Conservation (phyloP, 2,113 vertebrate species). For the Campylomormyrus numenius region DNA sequence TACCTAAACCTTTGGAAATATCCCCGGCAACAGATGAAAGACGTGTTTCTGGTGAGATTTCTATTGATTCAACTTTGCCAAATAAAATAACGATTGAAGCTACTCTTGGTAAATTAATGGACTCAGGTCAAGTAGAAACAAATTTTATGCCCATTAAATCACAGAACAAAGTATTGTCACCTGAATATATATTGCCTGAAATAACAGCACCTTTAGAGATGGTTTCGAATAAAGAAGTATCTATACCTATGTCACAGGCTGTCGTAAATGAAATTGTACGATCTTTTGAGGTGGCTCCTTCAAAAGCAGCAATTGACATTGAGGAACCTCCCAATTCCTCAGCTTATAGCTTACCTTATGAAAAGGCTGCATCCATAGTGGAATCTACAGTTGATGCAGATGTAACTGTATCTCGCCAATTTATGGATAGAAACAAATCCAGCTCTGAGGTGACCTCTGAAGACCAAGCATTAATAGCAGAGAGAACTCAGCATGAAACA, state of each 20-base stretch:
- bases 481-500: not conserved
- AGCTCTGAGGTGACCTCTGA: constrained; percentile 19
- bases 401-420: not conserved
- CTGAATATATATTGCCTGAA: not conserved
- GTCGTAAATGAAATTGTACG: not conserved
- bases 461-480: not conserved
- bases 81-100: not conserved
- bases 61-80: not conserved
- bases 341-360: not conserved
- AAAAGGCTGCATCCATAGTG: not conserved
- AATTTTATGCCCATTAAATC: not conserved
- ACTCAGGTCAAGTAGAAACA: not conserved
- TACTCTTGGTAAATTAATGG: not conserved
- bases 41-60: not conserved
- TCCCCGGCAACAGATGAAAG: not conserved
- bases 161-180: not conserved
- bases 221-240: not conserved
- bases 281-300: constrained; percentile 8
- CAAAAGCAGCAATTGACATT: constrained; percentile 9
- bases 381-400: not conserved
- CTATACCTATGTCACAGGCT: not conserved
- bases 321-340: not conserved
- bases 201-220: not conserved
- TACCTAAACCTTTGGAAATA: not conserved
- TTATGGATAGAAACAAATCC: not conserved